These are phyloP conservation scores for Melanostoma scalare DNA, from an alignment of 2,888 invertebrate genomes.

Conservation along the genomic window DNA sequence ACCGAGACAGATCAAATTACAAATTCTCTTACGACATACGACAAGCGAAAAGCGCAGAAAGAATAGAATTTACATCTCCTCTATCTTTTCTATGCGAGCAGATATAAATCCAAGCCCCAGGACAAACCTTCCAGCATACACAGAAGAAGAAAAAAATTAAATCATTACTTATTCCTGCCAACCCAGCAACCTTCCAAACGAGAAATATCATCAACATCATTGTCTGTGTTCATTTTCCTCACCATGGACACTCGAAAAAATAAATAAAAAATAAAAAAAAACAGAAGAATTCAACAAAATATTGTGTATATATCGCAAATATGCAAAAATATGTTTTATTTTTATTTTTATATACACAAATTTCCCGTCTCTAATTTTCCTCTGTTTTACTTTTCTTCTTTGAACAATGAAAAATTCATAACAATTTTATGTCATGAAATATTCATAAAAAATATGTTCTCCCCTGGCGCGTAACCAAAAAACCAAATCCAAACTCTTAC, in stretches of 20 bases:
- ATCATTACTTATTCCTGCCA: conserved; percentile 58
- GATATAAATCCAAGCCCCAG: conserved; percentile 1
- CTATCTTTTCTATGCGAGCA: conserved; percentile 23
- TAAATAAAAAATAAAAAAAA: neutral
- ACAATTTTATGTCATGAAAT: conserved; percentile 74
- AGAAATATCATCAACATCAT: conserved; percentile 35
- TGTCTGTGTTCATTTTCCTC: conserved; percentile 9
- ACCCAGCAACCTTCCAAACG: conserved; percentile 17
- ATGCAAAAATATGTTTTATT: conserved; percentile 43
- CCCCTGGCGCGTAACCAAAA: conserved; percentile 15
- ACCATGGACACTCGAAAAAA: neutral
- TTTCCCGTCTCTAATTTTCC: conserved; percentile 39
- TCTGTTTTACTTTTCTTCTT: conserved; percentile 55
- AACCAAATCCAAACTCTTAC: neutral
- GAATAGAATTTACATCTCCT: conserved; percentile 26
- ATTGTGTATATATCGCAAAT: conserved; percentile 31
- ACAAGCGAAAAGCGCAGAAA: conserved; percentile 19
- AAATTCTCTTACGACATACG: conserved; percentile 17
- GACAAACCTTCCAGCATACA: too few relatives aligned
- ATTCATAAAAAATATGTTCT: conserved; percentile 67
- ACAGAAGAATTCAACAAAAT: conserved; percentile 1
- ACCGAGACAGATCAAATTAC: conserved; percentile 38
- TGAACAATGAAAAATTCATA: conserved; percentile 68
- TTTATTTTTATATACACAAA: conserved; percentile 17
- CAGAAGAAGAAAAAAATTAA: conserved; percentile 17